Evolutionary conservation across 2,888 invertebrate genomes (phyloP), one percentile per base, ranked within the genome.

Genomic region (Chaetogeoica ovagalla): DNA sequence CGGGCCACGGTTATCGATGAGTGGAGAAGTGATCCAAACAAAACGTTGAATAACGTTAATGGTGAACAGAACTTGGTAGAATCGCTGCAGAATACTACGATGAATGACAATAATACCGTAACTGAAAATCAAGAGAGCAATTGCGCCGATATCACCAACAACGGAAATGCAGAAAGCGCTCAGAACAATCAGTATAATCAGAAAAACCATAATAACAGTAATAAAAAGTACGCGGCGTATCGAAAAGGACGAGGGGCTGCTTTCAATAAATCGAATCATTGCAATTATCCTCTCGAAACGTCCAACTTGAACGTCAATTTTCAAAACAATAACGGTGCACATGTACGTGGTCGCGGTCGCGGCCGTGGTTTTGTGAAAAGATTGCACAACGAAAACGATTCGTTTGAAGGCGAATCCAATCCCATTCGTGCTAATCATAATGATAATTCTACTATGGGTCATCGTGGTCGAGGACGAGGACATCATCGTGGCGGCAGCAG

Each of bases 321-420:
- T 30, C 48, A 48, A 62, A 48, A 15, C 4, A 4, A 4, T 30
- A 60, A 72, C 55, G 21, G 73, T 43, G 55, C 69, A 9, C 48
- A 71, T 21, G 19, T 37, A 1, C 21, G 76, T 21, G 77, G 76
- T 9, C 70, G 30, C 0, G 68, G 55, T 89, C 89, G 71, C 6
- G 81, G 74, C 19, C 48, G 81, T 15, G 72, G 66, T 68, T 7
- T 72, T 15, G 9, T 48, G 0, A 65, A 73, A 60, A 60, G 19
- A 60, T 52, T 60, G 2, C 30, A 68, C 5, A 15, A 60, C 2
- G 60, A 68, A 48, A 60, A n/a, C 43, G 60, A 76, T 30, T 76
- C 48, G 59, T 66, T 57, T n/a, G 37, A n/a, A 13, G 3, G 17
- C 52, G 76, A 17, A n/a, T 37, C 17, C 69, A 60, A 43, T 66